Base-by-base conservation (phyloP, 2,113 vertebrate genomes). In the Seriola quinqueradiata region DNA sequence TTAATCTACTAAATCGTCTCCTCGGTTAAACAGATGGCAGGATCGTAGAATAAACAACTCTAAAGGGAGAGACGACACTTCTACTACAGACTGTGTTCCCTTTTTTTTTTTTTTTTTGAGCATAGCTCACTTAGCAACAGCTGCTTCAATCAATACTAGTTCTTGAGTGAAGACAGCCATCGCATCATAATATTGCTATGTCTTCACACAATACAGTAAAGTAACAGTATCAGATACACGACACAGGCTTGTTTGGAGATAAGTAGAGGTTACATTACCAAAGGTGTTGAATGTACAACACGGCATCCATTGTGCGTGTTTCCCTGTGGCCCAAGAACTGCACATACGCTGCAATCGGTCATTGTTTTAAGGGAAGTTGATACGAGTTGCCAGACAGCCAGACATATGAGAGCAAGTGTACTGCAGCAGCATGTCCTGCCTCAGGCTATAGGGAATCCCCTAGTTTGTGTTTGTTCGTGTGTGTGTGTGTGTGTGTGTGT, bases 91-190 rank as follows among this genome's bases (percentile, higher is more conserved):
- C 21, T 36, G 0, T n/a, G 61, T 57, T 78, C 17, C 70, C 60
- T 36, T 36, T 36, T 36, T 36, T 36, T 36, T 36, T 36, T 36
- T 36, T 36, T 36, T 36, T 77, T 71, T 82, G 83, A 79, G 70
- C 74, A 52, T 69, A 63, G 68, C 68, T 87, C 77, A 74, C 82
- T 82, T 85, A 72, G 82, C 84, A 89, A 87, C 88, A 84, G 86
- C 82, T 28, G 60, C 28, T 71, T 40, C 38, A 42, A 85, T 87
- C 71, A 52, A 82, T 82, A 82, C 11, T 65, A 40, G 59, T 32
- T 23, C 4, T 28, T 44, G 23, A 84, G 40, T n/a, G 1, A n/a
- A 13, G 64, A 28, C 2, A 28, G 59, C 42, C 4, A 0, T 40
- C 7, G 63, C 12, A 76, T 78, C 48, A 34, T n/a, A 21, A 85